Evolutionary conservation across 1,140 invertebrate genomes (phyloP), one percentile per base, ranked within the genome.

Genomic region (Oedothorax gibbosus): DNA sequence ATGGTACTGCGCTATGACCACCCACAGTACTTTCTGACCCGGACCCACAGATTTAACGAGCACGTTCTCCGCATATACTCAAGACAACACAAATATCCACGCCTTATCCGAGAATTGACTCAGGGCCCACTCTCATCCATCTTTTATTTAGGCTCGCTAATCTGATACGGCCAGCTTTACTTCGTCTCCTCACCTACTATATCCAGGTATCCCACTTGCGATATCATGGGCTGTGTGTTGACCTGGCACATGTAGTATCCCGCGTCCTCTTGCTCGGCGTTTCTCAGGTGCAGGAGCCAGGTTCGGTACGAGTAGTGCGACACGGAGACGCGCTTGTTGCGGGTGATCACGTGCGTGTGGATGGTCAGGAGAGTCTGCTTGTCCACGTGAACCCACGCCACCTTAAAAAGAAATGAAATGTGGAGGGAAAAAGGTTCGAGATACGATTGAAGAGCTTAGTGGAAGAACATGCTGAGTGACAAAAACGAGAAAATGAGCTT

Each of bases 201-300:
- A 89, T 97, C 94, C 20, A 99, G 91, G 90, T 96, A 97, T 85
- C 96, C 97, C 87, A 96, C 96, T 89, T 97, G 96, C 49, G 97
- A 77, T 94, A 95, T 60, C 95, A 98, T 97, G n/a, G 95, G 96
- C 87, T 96, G 96, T 7, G 95, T 97, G 89, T 97, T 98, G 88
- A 98, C 96, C 91, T 98, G 97, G 90, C 97, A 98, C 95, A 97
- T 97, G 91, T 98, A 98, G 53, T 95, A 92, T 49, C 97, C 97
- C 86, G 94, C 94, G 91, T 98, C 97, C 88, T 95, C 95, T 90
- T 97, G 94, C 86, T 96, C 94, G 50, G 98, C 95, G 88, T 96
- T 94, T 87, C 93, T 95, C 88, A 97, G 97, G 91, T 97, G 95
- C 88, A 97, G 92, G 90, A 95, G 96, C 75, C 77, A 86, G 10